Evolutionary conservation across 1,140 invertebrate species (phyloP).

Genomic region (Diuraphis noxia): DNA sequence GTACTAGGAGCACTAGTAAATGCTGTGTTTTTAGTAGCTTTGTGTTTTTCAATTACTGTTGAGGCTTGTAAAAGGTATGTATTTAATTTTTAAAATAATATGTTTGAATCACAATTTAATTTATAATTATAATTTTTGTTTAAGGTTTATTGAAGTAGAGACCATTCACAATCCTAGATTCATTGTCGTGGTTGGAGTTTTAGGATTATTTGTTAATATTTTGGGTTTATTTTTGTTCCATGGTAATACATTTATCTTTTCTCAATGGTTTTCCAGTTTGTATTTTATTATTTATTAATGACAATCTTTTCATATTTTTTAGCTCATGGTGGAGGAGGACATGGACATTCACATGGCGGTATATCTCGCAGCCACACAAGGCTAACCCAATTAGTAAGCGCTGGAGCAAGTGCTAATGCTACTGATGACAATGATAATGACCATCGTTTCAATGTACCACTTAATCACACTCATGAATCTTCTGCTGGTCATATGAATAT

Average conservation of each 20-base stretch:
- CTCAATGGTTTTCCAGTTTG: neutral
- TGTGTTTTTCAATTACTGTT: conserved; percentile 90
- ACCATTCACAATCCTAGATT: conserved; percentile 78
- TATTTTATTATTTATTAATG: neutral
- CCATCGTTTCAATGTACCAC: conserved; percentile 67
- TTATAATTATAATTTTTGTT: conserved; percentile 56
- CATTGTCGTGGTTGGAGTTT: conserved; percentile 74
- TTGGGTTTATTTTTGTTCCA: conserved; percentile 82
- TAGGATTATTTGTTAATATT: conserved; percentile 82
- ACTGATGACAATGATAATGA: conserved; percentile 82
- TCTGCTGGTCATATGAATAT: conserved; percentile 91
- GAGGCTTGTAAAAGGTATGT: conserved; percentile 79
- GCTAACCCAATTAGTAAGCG: conserved; percentile 66
- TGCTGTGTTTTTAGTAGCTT: conserved; percentile 88
- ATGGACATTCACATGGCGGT: conserved; percentile 62
- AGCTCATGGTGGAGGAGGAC: conserved; percentile 78
- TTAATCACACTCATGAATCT: conserved; percentile 61
- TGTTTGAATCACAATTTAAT: neutral
- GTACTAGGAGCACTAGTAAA: conserved; percentile 92
- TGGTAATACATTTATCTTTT: conserved; percentile 63
- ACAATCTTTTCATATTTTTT: conserved; percentile 56
- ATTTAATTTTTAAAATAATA: neutral
- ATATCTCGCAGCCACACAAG: conserved; percentile 67
- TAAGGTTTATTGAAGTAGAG: conserved; percentile 78
- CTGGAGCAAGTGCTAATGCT: conserved; percentile 60